A percentile compares a stretch with the other conserved stretches of the same genome.
Evolutionary conservation across 2,113 vertebrate genomes (phyloP).

Genomic region (Platycercus adscitus): DNA sequence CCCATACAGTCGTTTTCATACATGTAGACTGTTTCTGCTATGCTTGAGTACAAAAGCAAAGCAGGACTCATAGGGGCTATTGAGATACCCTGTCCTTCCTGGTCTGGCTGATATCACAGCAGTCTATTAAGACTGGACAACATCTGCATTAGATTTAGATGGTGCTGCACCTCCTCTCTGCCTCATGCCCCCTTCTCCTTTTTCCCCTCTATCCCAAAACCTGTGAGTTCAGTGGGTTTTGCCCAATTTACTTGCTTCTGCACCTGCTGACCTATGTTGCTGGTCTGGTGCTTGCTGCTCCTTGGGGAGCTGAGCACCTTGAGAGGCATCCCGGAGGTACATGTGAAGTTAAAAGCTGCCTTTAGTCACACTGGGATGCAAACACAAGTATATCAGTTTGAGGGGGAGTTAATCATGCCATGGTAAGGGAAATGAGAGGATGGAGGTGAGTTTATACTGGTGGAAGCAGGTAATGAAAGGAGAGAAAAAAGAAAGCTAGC

Average conservation of each 20-base stretch:
- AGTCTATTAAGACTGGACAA: background rate
- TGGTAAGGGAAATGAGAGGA: background rate
- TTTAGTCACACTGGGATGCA: background rate
- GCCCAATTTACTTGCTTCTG: background rate
- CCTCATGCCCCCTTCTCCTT: background rate
- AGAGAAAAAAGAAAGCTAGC: background rate
- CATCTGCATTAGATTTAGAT: fast-evolving
- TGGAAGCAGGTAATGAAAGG: background rate
- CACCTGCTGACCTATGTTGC: background rate
- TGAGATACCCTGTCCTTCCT: background rate
- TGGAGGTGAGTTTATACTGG: background rate
- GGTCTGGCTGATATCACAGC: background rate
- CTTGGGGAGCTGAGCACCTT: background rate
- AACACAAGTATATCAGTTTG: background rate
- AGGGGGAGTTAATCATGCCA: background rate
- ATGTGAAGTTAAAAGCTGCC: background rate
- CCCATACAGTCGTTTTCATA: background rate
- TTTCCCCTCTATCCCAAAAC: fast-evolving
- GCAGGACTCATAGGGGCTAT: background rate
- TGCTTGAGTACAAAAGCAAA: background rate
- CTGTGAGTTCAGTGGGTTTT: background rate
- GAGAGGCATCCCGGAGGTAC: fast-evolving
- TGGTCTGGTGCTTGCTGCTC: background rate
- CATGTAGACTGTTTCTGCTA: background rate
- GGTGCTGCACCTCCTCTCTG: background rate